Percentiles rank a stretch among this genome's conserved stretches.
These are phyloP conservation scores for Pseudomyrmex flavicornis DNA, from an alignment of 1,140 invertebrate genomes.

Conservation along the genomic window DNA sequence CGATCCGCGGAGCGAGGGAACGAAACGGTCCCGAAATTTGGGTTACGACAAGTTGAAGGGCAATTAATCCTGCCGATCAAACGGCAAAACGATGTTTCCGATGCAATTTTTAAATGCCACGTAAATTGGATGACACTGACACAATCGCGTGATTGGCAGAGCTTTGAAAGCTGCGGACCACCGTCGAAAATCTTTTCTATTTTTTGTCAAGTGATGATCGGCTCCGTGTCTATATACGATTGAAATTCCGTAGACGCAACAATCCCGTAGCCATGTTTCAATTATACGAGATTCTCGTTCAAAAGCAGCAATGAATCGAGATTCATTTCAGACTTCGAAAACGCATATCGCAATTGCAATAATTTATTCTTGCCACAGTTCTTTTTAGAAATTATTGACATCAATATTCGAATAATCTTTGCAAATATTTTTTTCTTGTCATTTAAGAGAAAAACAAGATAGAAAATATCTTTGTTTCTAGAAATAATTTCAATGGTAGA, in stretches of 20 bases:
- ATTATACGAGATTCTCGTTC: conserved; percentile 14
- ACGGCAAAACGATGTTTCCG: background rate
- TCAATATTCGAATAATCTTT: background rate
- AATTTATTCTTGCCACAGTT: background rate
- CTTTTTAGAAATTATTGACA: conserved; percentile 27
- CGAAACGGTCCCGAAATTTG: conserved; percentile 40
- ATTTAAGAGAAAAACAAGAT: background rate
- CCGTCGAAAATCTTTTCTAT: background rate
- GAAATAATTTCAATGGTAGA: too few species aligned
- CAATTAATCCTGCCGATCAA: conserved; percentile 57
- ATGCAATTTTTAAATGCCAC: conserved; percentile 34
- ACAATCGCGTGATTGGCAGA: conserved; percentile 50
- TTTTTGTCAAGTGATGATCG: conserved; percentile 39
- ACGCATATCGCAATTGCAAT: conserved; percentile 15
- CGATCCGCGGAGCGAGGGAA: background rate
- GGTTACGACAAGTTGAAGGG: conserved; percentile 4
- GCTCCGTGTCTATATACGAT: conserved; percentile 20
- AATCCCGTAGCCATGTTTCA: conserved; percentile 1
- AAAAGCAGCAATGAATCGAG: background rate
- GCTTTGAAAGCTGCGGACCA: conserved; percentile 3
- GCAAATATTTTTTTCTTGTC: background rate
- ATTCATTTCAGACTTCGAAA: background rate
- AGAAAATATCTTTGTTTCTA: background rate
- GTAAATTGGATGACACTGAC: conserved; percentile 36
- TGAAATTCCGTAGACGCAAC: conserved; percentile 20